These are phyloP conservation scores for Clarias platycephalus DNA, from an alignment of 2,797 vertebrate species.

Conservation along the genomic window DNA sequence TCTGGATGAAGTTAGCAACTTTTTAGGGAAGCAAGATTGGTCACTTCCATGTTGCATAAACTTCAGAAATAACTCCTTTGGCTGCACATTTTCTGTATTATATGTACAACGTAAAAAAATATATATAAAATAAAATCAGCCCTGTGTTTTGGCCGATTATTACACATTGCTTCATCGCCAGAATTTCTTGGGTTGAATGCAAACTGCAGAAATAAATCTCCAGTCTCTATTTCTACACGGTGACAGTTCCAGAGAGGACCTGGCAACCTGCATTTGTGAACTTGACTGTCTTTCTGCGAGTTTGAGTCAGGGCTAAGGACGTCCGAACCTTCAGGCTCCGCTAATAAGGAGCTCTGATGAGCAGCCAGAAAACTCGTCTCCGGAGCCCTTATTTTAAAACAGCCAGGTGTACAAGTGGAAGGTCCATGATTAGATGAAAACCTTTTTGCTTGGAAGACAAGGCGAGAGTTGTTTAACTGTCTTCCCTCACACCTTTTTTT, in stretches of 20 bases:
- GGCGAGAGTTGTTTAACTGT: constrained; percentile 36
- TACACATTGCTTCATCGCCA: not conserved
- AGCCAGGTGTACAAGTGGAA: constrained; percentile 29
- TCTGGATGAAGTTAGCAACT: no score
- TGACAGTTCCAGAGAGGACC: constrained; percentile 31
- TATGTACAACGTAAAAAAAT: no score
- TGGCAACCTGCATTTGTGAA: constrained; percentile 44
- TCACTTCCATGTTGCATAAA: no score
- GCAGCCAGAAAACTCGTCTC: not conserved
- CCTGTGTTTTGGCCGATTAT: not conserved
- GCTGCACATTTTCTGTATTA: no score
- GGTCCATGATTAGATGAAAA: constrained; percentile 16
- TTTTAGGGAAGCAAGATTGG: no score
- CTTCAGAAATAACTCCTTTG: no score
- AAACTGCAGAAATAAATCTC: not conserved
- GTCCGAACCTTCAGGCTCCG: constrained; percentile 45
- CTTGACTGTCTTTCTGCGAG: constrained; percentile 31
- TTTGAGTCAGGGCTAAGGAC: constrained; percentile 39
- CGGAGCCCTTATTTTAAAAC: constrained; percentile 42
- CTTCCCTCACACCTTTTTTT: constrained; percentile 5
- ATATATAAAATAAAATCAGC: no score
- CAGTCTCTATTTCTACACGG: not conserved
- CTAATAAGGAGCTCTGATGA: constrained; percentile 16
- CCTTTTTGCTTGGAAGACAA: not conserved
- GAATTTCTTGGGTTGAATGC: not conserved